phyloP scores from a whole-genome alignment of 2,888 invertebrate species.

The Leptinotarsa rubiginosa region DNA sequence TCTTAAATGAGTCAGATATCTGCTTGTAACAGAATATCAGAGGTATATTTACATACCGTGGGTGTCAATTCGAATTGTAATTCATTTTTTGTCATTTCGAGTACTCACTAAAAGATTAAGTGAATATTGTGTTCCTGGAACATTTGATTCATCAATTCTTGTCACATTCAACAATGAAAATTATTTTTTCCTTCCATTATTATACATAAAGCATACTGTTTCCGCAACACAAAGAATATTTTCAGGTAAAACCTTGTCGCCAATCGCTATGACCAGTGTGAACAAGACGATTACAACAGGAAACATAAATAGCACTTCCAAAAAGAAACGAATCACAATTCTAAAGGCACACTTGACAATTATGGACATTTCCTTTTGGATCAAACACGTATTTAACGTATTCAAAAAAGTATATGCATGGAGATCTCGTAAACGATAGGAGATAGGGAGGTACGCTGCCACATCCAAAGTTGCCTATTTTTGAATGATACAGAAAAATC shows the following conservation, averaged over 20 bases:
- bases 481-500: too few species aligned
- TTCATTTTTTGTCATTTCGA: neutral
- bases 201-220: neutral
- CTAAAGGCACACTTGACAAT: neutral
- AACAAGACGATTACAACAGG: slow-evolving; percentile 3
- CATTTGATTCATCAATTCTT: neutral
- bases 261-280: neutral
- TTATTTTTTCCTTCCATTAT: neutral
- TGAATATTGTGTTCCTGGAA: neutral
- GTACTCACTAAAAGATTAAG: neutral
- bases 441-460: too few species aligned
- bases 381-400: too few species aligned
- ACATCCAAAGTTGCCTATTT: too few species aligned
- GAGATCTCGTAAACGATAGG: too few species aligned
- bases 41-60: slow-evolving; percentile 8
- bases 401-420: too few species aligned
- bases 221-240: neutral
- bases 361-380: neutral
- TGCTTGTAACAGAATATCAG: slow-evolving; percentile 14
- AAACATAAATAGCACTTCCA: neutral
- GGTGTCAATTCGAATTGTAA: neutral
- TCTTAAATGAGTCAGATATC: slow-evolving; percentile 17
- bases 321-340: neutral
- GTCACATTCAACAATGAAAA: neutral
- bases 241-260: neutral